phyloP scores from a whole-genome alignment of 1,140 invertebrate species.

The Bombus turneri region DNA sequence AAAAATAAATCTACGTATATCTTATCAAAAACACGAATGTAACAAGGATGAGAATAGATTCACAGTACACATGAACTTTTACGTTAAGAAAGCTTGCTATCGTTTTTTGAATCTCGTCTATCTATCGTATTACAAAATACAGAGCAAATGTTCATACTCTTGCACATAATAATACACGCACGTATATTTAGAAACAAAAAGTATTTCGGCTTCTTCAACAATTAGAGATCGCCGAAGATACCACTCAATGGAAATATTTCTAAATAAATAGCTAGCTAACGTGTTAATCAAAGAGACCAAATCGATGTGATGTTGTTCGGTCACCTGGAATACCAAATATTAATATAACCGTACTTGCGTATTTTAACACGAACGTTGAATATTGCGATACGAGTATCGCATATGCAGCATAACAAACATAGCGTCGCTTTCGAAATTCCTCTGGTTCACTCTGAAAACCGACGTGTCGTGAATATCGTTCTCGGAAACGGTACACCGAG shows the following conservation, averaged over 20 bases:
- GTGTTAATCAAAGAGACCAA: not conserved
- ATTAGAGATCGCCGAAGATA: too few species aligned
- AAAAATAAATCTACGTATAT: too few species aligned
- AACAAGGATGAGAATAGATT: too few species aligned
- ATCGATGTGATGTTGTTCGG: not conserved
- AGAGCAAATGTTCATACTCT: too few species aligned
- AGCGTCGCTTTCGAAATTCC: conserved; percentile 19
- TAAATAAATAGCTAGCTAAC: not conserved
- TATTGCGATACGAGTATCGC: not conserved
- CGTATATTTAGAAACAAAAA: too few species aligned
- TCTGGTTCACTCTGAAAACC: not conserved
- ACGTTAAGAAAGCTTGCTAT: too few species aligned
- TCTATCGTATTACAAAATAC: too few species aligned
- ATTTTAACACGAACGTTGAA: not conserved
- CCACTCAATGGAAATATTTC: not conserved
- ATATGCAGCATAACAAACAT: not conserved
- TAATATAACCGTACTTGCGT: not conserved
- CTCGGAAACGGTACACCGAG: conserved; percentile 39
- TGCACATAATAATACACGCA: too few species aligned
- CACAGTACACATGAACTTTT: too few species aligned
- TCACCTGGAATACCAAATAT: not conserved
- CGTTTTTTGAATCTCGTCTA: too few species aligned
- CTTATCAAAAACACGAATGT: too few species aligned
- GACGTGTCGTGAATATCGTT: conserved; percentile 37
- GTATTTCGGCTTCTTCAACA: too few species aligned